These are phyloP conservation scores for Acrossocheilus wenchowensis DNA, from an alignment of 2,797 vertebrate species.

Conservation along the genomic window DNA sequence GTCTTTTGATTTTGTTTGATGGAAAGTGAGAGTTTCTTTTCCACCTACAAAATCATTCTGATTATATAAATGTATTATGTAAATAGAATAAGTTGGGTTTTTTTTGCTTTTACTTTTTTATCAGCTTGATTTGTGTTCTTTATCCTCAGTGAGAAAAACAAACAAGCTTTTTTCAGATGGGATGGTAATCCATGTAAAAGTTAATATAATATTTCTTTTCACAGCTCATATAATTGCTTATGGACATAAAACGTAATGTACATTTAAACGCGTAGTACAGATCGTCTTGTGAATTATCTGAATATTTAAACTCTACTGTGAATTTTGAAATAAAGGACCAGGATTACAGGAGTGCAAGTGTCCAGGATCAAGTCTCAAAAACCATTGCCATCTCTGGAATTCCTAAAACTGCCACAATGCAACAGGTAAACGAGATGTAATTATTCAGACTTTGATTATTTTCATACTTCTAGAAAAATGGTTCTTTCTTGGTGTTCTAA, in stretches of 20 bases:
- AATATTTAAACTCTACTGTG: constrained; percentile 46
- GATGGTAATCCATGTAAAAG: neutral
- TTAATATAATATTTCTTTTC: neutral
- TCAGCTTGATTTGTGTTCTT: neutral
- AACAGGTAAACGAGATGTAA: constrained; percentile 82
- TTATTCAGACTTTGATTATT: neutral
- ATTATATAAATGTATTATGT: neutral
- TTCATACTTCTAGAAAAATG: neutral
- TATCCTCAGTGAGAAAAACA: neutral
- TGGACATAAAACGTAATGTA: neutral
- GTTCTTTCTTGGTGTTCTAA: neutral
- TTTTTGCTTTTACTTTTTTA: neutral
- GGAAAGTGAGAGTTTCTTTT: neutral
- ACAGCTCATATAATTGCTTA: neutral
- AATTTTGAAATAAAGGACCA: constrained; percentile 76
- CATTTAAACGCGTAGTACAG: neutral
- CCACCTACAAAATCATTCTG: neutral
- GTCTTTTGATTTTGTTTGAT: neutral
- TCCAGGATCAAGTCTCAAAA: constrained; percentile 89
- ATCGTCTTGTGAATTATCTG: neutral
- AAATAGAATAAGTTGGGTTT: neutral
- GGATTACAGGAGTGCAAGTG: constrained; percentile 80
- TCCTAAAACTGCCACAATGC: constrained; percentile 93
- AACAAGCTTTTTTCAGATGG: neutral
- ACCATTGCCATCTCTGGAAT: constrained; percentile 91